Evolutionary conservation across 2,113 vertebrate species (phyloP).

Genomic region (Catagonus wagneri): DNA sequence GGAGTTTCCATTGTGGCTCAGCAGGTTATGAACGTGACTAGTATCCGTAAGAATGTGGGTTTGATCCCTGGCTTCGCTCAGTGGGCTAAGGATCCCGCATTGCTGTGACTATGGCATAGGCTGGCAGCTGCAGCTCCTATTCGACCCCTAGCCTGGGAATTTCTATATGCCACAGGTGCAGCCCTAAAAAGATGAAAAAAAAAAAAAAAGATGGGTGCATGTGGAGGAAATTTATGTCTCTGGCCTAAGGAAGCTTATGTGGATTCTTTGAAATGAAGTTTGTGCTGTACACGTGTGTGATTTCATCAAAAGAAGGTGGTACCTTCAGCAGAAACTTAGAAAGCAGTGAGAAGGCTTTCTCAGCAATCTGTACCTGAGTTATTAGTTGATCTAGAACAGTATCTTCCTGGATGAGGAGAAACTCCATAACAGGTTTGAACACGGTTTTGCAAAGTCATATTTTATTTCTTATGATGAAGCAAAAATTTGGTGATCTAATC

Average conservation of each 20-base stretch:
- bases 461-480: not conserved
- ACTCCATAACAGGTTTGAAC: not conserved
- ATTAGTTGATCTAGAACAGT: not conserved
- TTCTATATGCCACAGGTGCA: no score
- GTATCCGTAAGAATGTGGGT: no score
- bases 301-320: not conserved
- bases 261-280: not conserved
- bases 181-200: no score
- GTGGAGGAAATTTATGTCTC: not conserved
- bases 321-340: not conserved
- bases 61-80: no score
- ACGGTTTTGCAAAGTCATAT: not conserved
- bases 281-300: not conserved
- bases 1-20: no score
- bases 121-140: no score
- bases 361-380: not conserved
- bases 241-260: not conserved
- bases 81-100: no score
- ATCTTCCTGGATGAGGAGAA: not conserved
- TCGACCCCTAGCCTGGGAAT: no score
- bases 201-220: not conserved
- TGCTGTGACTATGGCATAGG: no score
- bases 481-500: not conserved
- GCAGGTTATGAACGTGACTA: no score
- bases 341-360: not conserved